phyloP scores from a whole-genome alignment of 2,888 invertebrate genomes.

The Epistrophe eligans region DNA sequence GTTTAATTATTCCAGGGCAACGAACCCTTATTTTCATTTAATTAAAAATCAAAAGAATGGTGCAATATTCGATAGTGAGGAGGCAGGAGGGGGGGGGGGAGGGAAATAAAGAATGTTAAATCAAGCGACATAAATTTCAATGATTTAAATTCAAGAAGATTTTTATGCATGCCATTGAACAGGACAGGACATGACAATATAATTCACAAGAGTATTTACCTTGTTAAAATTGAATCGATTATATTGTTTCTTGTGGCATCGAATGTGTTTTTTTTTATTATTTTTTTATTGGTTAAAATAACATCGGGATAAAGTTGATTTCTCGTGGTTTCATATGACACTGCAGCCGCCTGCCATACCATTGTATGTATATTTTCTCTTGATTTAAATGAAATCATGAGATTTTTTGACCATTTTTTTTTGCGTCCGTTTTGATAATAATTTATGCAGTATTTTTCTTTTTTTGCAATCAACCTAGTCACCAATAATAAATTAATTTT shows the following conservation, averaged over 20 bases:
- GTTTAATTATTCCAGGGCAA: slow-evolving; percentile 44
- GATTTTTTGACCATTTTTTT: no score
- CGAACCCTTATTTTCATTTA: slow-evolving; percentile 32
- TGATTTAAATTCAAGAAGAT: slow-evolving; percentile 23
- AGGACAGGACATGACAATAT: slow-evolving; percentile 5
- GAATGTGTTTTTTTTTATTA: no score
- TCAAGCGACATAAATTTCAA: not conserved
- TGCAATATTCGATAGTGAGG: not conserved
- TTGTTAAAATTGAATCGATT: slow-evolving; percentile 27
- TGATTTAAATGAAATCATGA: no score
- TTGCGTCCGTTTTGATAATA: not conserved
- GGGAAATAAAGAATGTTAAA: slow-evolving; percentile 11
- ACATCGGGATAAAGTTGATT: slow-evolving; percentile 9
- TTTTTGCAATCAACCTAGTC: no score
- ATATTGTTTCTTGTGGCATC: not conserved
- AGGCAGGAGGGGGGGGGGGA: not conserved
- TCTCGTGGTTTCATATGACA: not conserved
- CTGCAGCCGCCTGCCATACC: no score
- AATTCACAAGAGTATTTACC: slow-evolving; percentile 18
- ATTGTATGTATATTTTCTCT: no score
- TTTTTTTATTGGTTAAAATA: not conserved
- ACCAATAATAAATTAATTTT: no score
- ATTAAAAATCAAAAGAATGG: slow-evolving; percentile 18
- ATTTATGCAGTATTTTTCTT: no score
- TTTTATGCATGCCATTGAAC: slow-evolving; percentile 17